Conservation (phyloP, 2,888 invertebrate genomes). For the Limnephilus rhombicus region DNA sequence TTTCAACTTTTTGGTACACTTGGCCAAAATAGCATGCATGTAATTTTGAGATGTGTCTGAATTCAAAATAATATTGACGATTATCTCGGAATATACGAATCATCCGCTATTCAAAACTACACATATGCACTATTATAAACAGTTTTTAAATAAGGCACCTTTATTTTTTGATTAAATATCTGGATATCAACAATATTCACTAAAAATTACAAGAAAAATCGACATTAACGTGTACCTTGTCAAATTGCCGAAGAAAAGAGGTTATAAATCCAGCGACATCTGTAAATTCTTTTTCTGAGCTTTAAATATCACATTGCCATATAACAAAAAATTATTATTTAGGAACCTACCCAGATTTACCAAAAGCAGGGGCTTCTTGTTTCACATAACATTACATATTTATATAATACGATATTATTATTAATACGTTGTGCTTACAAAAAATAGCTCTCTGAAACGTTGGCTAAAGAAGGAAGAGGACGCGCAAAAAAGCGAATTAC, state of each 20-base stretch:
- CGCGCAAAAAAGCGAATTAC: too few species aligned
- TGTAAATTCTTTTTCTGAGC: slow-evolving; percentile 19
- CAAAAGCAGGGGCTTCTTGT: background rate
- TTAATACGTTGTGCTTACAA: too few species aligned
- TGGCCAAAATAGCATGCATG: slow-evolving; percentile 42
- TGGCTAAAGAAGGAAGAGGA: too few species aligned
- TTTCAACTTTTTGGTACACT: background rate
- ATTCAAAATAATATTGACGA: slow-evolving; percentile 65
- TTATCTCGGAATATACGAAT: slow-evolving; percentile 66
- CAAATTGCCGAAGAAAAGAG: slow-evolving; percentile 65
- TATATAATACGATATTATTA: too few species aligned
- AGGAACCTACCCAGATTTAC: background rate
- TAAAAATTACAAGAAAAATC: slow-evolving; percentile 41
- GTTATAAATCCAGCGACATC: slow-evolving; percentile 61
- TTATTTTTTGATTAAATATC: slow-evolving; percentile 41
- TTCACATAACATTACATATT: background rate
- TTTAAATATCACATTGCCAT: slow-evolving; percentile 11
- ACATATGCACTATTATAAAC: background rate
- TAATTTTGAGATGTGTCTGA: slow-evolving; percentile 49
- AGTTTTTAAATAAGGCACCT: slow-evolving; percentile 50
- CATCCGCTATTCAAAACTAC: slow-evolving; percentile 64
- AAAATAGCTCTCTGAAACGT: too few species aligned
- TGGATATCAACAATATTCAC: slow-evolving; percentile 12
- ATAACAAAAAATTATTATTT: background rate
- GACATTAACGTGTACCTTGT: slow-evolving; percentile 66